These are phyloP conservation scores for Portevinia maculata DNA, from an alignment of 2,888 invertebrate genomes.

Conservation along the genomic window DNA sequence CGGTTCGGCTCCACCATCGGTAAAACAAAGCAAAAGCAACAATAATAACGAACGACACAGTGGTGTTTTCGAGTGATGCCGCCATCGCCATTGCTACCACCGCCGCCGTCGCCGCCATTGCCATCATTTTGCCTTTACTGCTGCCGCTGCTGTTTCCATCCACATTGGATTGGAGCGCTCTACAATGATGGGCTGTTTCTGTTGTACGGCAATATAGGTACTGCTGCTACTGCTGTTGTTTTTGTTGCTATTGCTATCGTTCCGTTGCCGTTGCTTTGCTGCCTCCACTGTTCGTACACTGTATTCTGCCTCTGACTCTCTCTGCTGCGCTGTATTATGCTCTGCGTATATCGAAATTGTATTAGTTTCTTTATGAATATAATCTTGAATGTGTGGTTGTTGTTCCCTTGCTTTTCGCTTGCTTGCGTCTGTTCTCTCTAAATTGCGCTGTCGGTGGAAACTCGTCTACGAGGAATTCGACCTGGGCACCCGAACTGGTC, in stretches of 20 bases:
- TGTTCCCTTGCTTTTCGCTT: slow-evolving; percentile 78
- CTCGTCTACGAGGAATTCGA: slow-evolving; percentile 77
- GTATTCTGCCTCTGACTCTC: slow-evolving; percentile 31
- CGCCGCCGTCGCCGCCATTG: slow-evolving; percentile 35
- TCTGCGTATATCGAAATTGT: slow-evolving; percentile 76
- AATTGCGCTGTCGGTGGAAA: slow-evolving; percentile 77
- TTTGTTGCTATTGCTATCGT: slow-evolving; percentile 19
- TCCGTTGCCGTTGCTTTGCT: slow-evolving; percentile 45
- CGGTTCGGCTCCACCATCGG: slow-evolving; percentile 25
- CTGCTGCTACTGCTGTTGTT: slow-evolving; percentile 17
- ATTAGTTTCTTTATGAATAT: slow-evolving; percentile 78
- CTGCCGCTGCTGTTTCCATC: slow-evolving; percentile 77
- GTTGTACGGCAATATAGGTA: slow-evolving; percentile 26
- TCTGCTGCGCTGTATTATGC: slow-evolving; percentile 45
- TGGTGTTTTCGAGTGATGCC: slow-evolving; percentile 71
- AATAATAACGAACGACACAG: slow-evolving; percentile 54
- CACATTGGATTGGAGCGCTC: slow-evolving; percentile 71
- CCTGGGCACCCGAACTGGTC: slow-evolving; percentile 69
- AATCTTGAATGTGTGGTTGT: slow-evolving; percentile 76
- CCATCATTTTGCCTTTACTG: slow-evolving; percentile 67
- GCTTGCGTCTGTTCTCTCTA: slow-evolving; percentile 78
- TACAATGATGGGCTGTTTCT: slow-evolving; percentile 76
- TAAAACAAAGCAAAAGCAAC: slow-evolving; percentile 18
- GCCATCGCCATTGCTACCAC: slow-evolving; percentile 30
- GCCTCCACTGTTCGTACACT: slow-evolving; percentile 52